Evolutionary conservation across 2,888 invertebrate species (phyloP).

Genomic region (Zaprionus bogoriensis): DNA sequence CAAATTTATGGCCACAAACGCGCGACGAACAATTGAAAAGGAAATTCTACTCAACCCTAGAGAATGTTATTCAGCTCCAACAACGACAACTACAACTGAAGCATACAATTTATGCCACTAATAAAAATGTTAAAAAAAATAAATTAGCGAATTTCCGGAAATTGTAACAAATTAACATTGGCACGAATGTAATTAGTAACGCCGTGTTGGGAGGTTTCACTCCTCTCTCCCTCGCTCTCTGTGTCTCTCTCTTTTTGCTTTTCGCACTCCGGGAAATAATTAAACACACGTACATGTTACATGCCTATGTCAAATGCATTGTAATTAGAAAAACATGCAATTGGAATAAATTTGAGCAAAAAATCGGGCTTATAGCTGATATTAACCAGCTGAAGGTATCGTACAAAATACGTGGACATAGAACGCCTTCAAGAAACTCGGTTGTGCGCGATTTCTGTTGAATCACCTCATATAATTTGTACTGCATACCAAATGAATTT

Average conservation of each 20-base stretch:
- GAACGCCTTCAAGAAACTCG: conserved; percentile 7
- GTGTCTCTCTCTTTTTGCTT: conserved; percentile 2
- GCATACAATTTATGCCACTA: conserved; percentile 64
- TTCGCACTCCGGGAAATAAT: conserved; percentile 29
- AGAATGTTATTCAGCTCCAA: conserved; percentile 24
- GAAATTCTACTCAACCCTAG: conserved; percentile 50
- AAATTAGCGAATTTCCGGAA: conserved; percentile 79
- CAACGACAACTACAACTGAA: conserved; percentile 16
- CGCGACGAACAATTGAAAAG: conserved; percentile 54
- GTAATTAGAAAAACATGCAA: conserved; percentile 29
- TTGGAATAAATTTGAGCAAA: conserved; percentile 11
- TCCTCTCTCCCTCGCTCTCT: too few relatives aligned
- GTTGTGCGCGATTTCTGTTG: conserved; percentile 49
- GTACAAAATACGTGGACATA: not conserved
- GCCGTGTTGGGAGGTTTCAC: conserved; percentile 55
- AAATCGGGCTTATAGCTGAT: not conserved
- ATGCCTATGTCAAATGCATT: conserved; percentile 12
- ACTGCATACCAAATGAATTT: conserved; percentile 41
- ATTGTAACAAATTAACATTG: conserved; percentile 80
- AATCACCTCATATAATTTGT: conserved; percentile 68
- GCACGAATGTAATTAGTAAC: conserved; percentile 78
- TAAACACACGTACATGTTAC: conserved; percentile 15
- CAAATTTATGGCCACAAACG: conserved; percentile 52
- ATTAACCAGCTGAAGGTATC: conserved; percentile 14
- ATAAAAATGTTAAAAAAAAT: conserved; percentile 67